phyloP scores from a whole-genome alignment of 1,140 invertebrate species.

The Stegodyphus mimosarum region DNA sequence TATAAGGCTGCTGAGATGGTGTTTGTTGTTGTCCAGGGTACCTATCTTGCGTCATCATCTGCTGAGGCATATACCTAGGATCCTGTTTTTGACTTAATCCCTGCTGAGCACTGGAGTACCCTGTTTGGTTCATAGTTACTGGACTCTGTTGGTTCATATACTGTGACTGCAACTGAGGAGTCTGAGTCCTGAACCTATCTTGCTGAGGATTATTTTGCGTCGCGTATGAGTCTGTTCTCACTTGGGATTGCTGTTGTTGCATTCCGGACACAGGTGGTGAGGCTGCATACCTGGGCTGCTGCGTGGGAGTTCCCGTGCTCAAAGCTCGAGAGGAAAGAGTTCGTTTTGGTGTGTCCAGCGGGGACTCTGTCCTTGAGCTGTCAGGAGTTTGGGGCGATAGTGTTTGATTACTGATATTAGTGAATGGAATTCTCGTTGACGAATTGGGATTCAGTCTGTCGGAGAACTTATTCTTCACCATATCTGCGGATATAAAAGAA shows the following conservation, averaged over 20 bases:
- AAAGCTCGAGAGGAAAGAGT: constrained; percentile 4
- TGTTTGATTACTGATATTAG: constrained; percentile 49
- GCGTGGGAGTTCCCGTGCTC: constrained; percentile 1
- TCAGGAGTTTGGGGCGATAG: constrained; percentile 21
- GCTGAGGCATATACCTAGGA: constrained; percentile 24
- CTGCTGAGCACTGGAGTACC: constrained; percentile 13
- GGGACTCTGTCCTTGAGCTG: constrained; percentile 19
- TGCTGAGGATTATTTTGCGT: not conserved
- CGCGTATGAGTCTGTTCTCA: not conserved
- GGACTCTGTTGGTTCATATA: not conserved
- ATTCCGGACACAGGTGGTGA: not conserved
- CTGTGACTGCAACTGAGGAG: not conserved
- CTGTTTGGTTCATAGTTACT: constrained; percentile 13
- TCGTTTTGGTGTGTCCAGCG: constrained; percentile 3
- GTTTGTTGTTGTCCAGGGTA: constrained; percentile 9
- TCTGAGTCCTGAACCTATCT: not conserved
- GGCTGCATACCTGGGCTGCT: not conserved
- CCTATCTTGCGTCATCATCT: constrained; percentile 7
- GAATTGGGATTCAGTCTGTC: constrained; percentile 14
- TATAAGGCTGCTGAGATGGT: not conserved
- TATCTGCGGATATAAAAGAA: constrained; percentile 7
- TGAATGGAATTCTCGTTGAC: constrained; percentile 28
- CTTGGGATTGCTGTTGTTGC: not conserved
- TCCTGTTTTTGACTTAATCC: constrained; percentile 10
- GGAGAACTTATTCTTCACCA: constrained; percentile 28